Evolutionary conservation across 2,797 vertebrate genomes (phyloP).

Genomic region (Myoxocephalus aenaeus): DNA sequence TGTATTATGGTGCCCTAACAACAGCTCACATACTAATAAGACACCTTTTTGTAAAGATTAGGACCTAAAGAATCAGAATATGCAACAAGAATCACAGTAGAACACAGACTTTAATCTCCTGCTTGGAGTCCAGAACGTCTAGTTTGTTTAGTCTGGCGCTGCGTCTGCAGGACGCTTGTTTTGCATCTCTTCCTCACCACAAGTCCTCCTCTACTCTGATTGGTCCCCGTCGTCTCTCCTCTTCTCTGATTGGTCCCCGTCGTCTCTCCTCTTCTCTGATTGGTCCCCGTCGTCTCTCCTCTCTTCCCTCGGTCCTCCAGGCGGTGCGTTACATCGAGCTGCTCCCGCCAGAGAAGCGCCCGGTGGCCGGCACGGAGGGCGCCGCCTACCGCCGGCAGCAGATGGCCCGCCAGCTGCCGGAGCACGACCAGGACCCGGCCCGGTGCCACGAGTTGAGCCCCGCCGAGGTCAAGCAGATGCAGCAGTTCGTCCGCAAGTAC

Average conservation of each 20-base stretch:
- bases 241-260: conserved; percentile 34
- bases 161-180: conserved; percentile 35
- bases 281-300: conserved; percentile 13
- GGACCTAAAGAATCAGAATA: no score
- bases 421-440: conserved; percentile 96
- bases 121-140: background rate
- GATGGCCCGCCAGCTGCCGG: conserved; percentile 97
- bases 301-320: conserved; percentile 70
- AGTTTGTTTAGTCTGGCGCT: conserved; percentile 60
- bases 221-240: conserved; percentile 9
- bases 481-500: conserved; percentile 97
- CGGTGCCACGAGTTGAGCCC: conserved; percentile 95
- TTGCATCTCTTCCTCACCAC: conserved; percentile 21
- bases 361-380: conserved; percentile 91
- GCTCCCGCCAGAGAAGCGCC: conserved; percentile 94
- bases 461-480: conserved; percentile 94
- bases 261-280: conserved; percentile 16
- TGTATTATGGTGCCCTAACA: no score
- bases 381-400: conserved; percentile 97
- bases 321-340: conserved; percentile 95
- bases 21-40: no score
- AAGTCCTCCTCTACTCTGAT: conserved; percentile 20
- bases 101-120: no score
- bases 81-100: no score
- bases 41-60: no score